A percentile compares a stretch with the other conserved stretches of the same genome.
These are phyloP conservation scores for Ptilorrhoa leucosticta DNA, from an alignment of 2,113 vertebrate species.

Conservation along the genomic window DNA sequence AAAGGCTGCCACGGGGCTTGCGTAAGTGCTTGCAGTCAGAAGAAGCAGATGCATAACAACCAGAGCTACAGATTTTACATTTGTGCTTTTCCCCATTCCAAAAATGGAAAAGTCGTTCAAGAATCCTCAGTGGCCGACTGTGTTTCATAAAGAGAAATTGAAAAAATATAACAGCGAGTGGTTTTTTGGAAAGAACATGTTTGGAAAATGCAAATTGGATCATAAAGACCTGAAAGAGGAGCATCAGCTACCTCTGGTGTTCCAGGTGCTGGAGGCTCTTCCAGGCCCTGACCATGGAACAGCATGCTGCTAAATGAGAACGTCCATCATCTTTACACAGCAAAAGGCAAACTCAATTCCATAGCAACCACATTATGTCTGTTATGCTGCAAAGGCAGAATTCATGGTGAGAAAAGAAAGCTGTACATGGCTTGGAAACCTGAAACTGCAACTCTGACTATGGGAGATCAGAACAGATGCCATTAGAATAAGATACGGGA, in stretches of 20 bases:
- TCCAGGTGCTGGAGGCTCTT: not conserved
- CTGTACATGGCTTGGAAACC: not conserved
- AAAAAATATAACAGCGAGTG: not conserved
- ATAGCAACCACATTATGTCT: not conserved
- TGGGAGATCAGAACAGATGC: not conserved
- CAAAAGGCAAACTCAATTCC: not conserved
- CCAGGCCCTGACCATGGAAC: not conserved
- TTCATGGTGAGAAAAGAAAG: not conserved
- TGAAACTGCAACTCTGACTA: not conserved
- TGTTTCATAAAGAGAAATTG: not conserved
- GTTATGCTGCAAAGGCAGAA: not conserved
- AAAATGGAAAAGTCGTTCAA: not conserved
- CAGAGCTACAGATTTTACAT: not conserved
- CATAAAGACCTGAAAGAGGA: not conserved
- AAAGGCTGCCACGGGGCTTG: not conserved
- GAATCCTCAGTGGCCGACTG: not conserved
- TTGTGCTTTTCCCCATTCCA: not conserved
- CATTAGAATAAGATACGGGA: not conserved
- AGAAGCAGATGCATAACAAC: not conserved
- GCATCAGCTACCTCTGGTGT: not conserved
- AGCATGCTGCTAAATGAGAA: not conserved
- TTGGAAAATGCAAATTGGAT: not conserved
- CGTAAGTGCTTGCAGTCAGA: not conserved
- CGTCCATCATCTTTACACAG: not conserved
- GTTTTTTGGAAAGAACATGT: not conserved